Conservation (phyloP, 1,140 invertebrate species). For the Drosophila albomicans region DNA sequence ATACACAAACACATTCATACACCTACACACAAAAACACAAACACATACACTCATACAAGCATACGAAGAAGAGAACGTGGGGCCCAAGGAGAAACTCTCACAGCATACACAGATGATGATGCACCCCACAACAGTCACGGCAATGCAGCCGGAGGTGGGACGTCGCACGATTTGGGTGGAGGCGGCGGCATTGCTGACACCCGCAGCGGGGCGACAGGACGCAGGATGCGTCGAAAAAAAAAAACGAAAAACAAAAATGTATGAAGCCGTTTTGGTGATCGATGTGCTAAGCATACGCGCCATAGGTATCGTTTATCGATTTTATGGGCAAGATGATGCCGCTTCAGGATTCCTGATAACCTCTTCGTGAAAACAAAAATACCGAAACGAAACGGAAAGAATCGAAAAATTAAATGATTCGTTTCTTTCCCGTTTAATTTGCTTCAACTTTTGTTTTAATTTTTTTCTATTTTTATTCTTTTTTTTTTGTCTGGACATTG, state of each 20-base stretch:
- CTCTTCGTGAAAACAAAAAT: constrained; percentile 1
- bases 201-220: not conserved
- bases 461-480: constrained; percentile 8
- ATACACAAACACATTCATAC: constrained; percentile 12
- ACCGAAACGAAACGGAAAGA: not conserved
- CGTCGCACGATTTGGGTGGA: not conserved
- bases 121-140: constrained; percentile 4
- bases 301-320: constrained; percentile 24
- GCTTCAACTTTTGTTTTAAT: constrained; percentile 16
- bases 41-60: constrained; percentile 9
- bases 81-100: constrained; percentile 7
- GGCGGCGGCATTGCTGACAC: not conserved
- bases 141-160: not conserved
- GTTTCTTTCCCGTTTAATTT: constrained; percentile 1
- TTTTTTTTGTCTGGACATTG: constrained; percentile 30
- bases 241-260: too few relatives aligned
- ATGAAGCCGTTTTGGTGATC: constrained; percentile 14
- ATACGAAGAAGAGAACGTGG: constrained; percentile 7
- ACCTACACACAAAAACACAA: constrained; percentile 10
- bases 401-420: constrained; percentile 1
- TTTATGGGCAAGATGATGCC: constrained; percentile 21
- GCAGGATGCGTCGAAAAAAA: constrained; percentile 8
- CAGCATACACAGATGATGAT: constrained; percentile 6
- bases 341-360: constrained; percentile 29
- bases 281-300: constrained; percentile 11